A percentile compares a stretch with the other conserved stretches of the same genome.
Conservation (phyloP, 1,140 invertebrate species). For the Limonius californicus region DNA sequence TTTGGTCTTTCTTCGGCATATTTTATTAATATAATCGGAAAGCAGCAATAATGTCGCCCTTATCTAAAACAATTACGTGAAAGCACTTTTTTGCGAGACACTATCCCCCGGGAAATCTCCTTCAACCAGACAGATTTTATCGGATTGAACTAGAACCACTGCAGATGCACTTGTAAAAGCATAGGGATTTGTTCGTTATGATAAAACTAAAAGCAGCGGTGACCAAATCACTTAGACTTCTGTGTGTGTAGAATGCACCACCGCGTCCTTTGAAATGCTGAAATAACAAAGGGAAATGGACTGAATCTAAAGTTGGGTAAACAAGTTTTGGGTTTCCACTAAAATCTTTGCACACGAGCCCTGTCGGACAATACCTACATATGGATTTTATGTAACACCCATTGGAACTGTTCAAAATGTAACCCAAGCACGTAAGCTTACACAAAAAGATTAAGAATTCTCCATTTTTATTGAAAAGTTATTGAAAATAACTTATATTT, state of each 20-base stretch:
- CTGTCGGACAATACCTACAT: conserved; percentile 1
- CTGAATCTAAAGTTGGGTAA: conserved; percentile 3
- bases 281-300: conserved; percentile 14
- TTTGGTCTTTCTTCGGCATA: too few relatives aligned
- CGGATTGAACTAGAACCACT: conserved; percentile 10
- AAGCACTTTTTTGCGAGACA: conserved; percentile 1
- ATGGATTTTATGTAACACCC: neutral
- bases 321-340: conserved; percentile 7
- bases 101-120: conserved; percentile 4
- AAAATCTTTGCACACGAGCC: neutral
- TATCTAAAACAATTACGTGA: neutral
- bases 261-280: neutral
- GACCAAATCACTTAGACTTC: conserved; percentile 10
- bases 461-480: too few relatives aligned
- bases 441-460: too few relatives aligned
- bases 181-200: conserved; percentile 12
- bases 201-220: conserved; percentile 14
- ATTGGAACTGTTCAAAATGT: too few relatives aligned
- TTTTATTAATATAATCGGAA: too few relatives aligned
- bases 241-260: neutral
- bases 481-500: too few relatives aligned
- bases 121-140: conserved; percentile 10
- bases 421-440: too few relatives aligned
- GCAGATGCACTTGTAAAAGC: conserved; percentile 11
- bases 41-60: too few relatives aligned